phyloP scores from a whole-genome alignment of 2,888 invertebrate species.

The Spilosoma lubricipeda region DNA sequence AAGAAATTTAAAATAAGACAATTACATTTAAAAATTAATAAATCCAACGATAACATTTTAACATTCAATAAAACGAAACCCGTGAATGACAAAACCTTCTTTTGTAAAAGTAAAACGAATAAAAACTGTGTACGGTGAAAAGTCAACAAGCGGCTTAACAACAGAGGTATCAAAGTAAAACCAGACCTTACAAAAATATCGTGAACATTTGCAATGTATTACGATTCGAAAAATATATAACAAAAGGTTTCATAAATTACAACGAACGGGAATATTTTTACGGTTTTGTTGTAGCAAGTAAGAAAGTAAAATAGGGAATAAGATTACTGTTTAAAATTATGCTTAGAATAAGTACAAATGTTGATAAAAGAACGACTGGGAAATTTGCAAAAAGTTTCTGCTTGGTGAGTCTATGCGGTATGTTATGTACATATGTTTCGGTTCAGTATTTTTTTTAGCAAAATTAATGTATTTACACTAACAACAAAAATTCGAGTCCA shows the following conservation, averaged over 20 bases:
- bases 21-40: not conserved
- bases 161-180: slow-evolving; percentile 44
- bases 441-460: no score
- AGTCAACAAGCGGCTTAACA: slow-evolving; percentile 45
- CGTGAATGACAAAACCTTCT: slow-evolving; percentile 20
- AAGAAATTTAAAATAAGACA: not conserved
- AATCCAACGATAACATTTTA: slow-evolving; percentile 8
- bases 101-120: slow-evolving; percentile 26
- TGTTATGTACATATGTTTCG: no score
- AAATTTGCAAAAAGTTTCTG: no score
- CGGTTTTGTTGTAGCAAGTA: not conserved
- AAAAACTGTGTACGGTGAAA: slow-evolving; percentile 37
- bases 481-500: no score
- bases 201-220: slow-evolving; percentile 29
- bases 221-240: slow-evolving; percentile 29
- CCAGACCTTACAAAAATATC: slow-evolving; percentile 51
- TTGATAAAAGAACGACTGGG: no score
- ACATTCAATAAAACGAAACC: slow-evolving; percentile 21
- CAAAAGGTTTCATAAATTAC: slow-evolving; percentile 42
- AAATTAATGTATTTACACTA: no score
- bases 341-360: not conserved
- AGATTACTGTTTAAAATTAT: slow-evolving; percentile 11
- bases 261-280: slow-evolving; percentile 11
- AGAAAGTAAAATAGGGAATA: slow-evolving; percentile 7
- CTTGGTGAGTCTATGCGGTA: no score